Evolutionary conservation across 1,140 invertebrate genomes (phyloP), one percentile per base, ranked within the genome.

Genomic region (Tetramorium simillimum): DNA sequence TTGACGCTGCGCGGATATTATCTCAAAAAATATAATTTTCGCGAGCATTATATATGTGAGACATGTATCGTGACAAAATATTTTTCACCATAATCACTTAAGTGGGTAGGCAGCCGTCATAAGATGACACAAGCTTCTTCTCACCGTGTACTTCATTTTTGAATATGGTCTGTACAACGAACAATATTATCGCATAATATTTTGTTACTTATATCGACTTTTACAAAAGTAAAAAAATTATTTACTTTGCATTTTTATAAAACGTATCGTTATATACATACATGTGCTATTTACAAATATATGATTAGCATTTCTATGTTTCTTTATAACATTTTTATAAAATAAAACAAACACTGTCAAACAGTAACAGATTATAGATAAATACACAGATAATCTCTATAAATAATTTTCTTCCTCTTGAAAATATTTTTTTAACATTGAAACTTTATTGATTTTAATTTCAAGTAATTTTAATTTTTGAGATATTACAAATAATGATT

Each of bases 31-130:
- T 65, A 81, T 28, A 14, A 67, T 80, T 67, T 80, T 37, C 60
- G 49, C 49, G 18, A 53, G 65, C 37, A 21, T 43, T 80, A 67
- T 72, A 40, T 37, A 72, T 37, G 40, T 56, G 51, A 70, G 21
- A 72, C 65, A 56, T 72, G 51, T 81, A 81, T 70, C 65, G 78
- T 81, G 65, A 70, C 78, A 81, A 81, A 81, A 81, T 81, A 81
- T 81, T 81, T 81, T 81, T 81, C 78, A 81, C 5, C 78, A 56
- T 81, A 72, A 56, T 81, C 78, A 56, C 49, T 72, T 81, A 81
- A 81, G 65, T 70, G 65, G 24, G 21, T 43, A 70, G 33, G 65
- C 65, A 81, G 40, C 78, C 18, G 65, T 81, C 78, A 70, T 56
- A 81, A 43, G 65, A 70, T 37, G 78, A 43, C 46, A 28, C 40